phyloP scores from a whole-genome alignment of 2,888 invertebrate genomes.

The Sclerodermus sp. region DNA sequence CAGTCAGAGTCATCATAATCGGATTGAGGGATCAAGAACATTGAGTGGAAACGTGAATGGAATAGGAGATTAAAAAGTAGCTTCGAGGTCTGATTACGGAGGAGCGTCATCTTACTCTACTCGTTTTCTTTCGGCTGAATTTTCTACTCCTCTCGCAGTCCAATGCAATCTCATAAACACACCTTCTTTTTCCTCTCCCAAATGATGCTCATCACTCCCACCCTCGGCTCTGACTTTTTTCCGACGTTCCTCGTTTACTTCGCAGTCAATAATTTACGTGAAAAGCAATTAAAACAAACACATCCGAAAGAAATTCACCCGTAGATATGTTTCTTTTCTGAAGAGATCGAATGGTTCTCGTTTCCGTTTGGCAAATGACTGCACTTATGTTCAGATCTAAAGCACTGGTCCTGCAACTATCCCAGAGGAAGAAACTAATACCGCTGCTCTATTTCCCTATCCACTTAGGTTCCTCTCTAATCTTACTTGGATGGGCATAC shows the following conservation, averaged over 20 bases:
- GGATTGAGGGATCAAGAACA: neutral
- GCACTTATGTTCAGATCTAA: neutral
- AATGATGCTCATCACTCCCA: too few relatives aligned
- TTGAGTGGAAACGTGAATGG: neutral
- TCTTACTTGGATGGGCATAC: constrained; percentile 9
- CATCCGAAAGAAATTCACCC: constrained; percentile 16
- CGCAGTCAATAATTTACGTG: constrained; percentile 16
- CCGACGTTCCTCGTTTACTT: constrained; percentile 19
- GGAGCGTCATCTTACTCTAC: too few relatives aligned
- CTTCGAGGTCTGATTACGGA: too few relatives aligned
- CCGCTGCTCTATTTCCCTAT: constrained; percentile 13
- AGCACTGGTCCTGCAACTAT: constrained; percentile 15
- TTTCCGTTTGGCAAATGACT: neutral
- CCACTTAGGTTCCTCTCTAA: constrained; percentile 12
- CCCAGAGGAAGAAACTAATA: constrained; percentile 11
- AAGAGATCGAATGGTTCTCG: constrained; percentile 15
- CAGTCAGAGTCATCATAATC: too few relatives aligned
- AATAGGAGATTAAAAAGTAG: neutral
- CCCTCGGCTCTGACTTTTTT: constrained; percentile 16
- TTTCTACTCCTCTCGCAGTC: too few relatives aligned
- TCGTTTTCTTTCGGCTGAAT: too few relatives aligned
- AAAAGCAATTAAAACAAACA: constrained; percentile 30
- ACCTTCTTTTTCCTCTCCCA: too few relatives aligned
- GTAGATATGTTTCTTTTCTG: constrained; percentile 9
- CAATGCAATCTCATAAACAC: too few relatives aligned